Base-by-base conservation (phyloP, 1,140 invertebrate species). In the Brachionus rotundiformis region DNA sequence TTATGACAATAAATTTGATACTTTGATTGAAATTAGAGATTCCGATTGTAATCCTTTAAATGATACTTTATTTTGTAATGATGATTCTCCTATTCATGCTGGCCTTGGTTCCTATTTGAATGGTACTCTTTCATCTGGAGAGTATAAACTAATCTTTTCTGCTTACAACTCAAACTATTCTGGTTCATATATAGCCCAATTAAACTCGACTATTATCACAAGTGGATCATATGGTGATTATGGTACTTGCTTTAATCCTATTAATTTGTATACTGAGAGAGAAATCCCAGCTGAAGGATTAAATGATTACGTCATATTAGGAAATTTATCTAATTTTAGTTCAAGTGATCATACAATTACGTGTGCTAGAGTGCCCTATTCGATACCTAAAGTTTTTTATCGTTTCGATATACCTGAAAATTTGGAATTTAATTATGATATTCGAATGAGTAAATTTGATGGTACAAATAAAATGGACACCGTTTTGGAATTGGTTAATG, bases 391-490 rank as follows among this genome's bases (percentile, higher is more conserved):
- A 29, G 61, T 63, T 10, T 25, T 63, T n/a, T 63, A 63, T n/a
- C 16, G 25, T 13, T 63, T 63, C 29, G 29, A 33, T 11, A 27
- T 63, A 7, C 27, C 25, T 11, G 7, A 33, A n/a, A 27, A 33
- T 63, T 16, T 54, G 23, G 16, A 19, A 54, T 29, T 63, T 25
- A 27, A 13, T 11, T 63, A 63, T 27, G 61, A 63, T 11, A 63
- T 63, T 33, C 61, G 29, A 29, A 63, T 63, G 61, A 63, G 61
- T n/a, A 63, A 63, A 63, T 63, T 33, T 29, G 61, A 63, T 63
- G 61, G 61, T 3, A 23, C 61, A 27, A 63, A 63, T 29, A 63
- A 63, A 63, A 63, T 63, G 61, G 61, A 63, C 10, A 63, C 61
- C 6, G 13, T 29, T 29, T 31, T 63, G 11, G 61, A 63, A 63